Conservation (phyloP, 1,140 invertebrate genomes). For the Diorhabda carinulata region DNA sequence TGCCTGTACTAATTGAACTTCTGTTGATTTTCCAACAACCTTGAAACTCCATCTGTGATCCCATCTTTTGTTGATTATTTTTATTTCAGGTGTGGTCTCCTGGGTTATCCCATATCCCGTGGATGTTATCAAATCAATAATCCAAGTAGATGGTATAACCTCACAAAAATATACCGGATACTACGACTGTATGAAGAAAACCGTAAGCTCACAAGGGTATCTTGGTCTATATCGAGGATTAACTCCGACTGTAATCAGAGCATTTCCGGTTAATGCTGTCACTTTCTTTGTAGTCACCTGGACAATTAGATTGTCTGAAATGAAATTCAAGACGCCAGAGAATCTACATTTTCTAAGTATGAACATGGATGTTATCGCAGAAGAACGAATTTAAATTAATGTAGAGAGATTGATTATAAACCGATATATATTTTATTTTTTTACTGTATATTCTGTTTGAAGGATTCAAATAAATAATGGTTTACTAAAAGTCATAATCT, state of each 20-base stretch:
- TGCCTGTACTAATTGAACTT: no score
- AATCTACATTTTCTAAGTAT: background rate
- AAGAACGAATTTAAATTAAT: no score
- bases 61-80: slow-evolving; percentile 39
- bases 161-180: slow-evolving; percentile 60
- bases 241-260: slow-evolving; percentile 71
- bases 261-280: slow-evolving; percentile 89
- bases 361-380: no score
- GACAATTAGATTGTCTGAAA: slow-evolving; percentile 52
- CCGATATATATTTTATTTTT: no score
- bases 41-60: no score
- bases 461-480: no score
- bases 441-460: no score
- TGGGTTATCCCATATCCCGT: slow-evolving; percentile 85
- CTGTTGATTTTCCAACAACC: no score
- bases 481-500: no score
- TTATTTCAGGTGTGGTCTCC: slow-evolving; percentile 59
- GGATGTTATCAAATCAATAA: slow-evolving; percentile 84
- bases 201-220: slow-evolving; percentile 65
- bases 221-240: slow-evolving; percentile 66
- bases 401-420: no score
- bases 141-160: slow-evolving; percentile 70
- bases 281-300: slow-evolving; percentile 84
- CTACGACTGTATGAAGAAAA: slow-evolving; percentile 68
- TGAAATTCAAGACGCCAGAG: slow-evolving; percentile 10